These are phyloP conservation scores for Platycheirus rosarum DNA, from an alignment of 2,888 invertebrate genomes.

Conservation along the genomic window DNA sequence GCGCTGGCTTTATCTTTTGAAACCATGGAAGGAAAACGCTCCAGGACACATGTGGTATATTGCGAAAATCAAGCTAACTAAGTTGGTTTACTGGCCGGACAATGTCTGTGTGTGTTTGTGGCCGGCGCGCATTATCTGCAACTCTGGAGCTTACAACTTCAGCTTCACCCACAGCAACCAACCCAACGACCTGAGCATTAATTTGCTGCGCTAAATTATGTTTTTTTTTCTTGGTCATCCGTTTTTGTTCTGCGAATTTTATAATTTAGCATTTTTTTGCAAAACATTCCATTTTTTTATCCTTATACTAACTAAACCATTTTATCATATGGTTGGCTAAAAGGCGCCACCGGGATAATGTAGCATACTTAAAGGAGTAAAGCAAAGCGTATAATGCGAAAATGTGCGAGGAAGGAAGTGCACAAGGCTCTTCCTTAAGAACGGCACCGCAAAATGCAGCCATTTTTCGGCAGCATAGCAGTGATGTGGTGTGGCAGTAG, in stretches of 20 bases:
- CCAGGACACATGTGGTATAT: constrained; percentile 46
- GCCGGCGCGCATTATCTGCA: constrained; percentile 6
- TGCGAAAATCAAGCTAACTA: constrained; percentile 47
- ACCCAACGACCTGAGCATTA: constrained; percentile 31
- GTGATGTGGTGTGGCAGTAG: constrained; percentile 1
- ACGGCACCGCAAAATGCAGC: constrained; percentile 46
- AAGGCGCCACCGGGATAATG: constrained; percentile 21
- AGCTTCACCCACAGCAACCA: constrained; percentile 34
- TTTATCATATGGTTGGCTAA: constrained; percentile 26
- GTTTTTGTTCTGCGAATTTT: constrained; percentile 56
- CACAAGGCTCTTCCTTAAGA: constrained; percentile 44
- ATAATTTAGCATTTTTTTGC: constrained; percentile 50
- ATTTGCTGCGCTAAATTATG: constrained; percentile 42
- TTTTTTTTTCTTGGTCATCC: constrained; percentile 1
- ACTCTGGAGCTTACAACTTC: constrained; percentile 29
- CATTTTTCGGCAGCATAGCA: constrained; percentile 20
- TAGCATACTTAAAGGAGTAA: not conserved
- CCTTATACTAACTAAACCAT: constrained; percentile 21
- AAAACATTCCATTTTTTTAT: constrained; percentile 6
- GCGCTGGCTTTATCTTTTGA: constrained; percentile 18
- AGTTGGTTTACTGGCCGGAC: constrained; percentile 24
- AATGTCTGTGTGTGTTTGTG: not conserved
- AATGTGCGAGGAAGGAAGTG: constrained; percentile 36
- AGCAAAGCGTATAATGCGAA: constrained; percentile 14
- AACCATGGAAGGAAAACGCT: constrained; percentile 19